phyloP scores from a whole-genome alignment of 2,797 vertebrate species.

The Microctenopoma lineatum region DNA sequence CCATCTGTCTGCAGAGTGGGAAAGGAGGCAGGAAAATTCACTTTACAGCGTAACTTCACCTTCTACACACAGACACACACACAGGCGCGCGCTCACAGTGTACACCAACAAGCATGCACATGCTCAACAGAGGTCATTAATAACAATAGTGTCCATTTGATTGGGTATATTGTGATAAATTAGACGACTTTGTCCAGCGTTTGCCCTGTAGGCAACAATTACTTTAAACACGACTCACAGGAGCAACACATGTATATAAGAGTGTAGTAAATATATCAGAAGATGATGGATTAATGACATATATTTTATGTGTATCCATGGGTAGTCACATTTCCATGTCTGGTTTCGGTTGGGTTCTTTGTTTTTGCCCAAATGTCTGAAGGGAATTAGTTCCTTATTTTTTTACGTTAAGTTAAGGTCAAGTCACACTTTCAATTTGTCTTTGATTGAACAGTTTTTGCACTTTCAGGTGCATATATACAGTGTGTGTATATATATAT shows the following conservation, averaged over 20 bases:
- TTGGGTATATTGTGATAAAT: slow-evolving; percentile 56
- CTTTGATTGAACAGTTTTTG: too few species aligned
- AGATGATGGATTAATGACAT: slow-evolving; percentile 2
- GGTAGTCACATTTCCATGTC: too few species aligned
- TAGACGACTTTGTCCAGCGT: slow-evolving; percentile 38
- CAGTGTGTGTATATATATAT: too few species aligned
- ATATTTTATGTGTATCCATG: neutral
- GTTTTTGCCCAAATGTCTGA: too few species aligned
- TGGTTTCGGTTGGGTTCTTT: too few species aligned
- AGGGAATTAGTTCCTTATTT: too few species aligned
- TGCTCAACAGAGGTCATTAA: slow-evolving; percentile 17
- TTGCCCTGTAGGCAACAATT: slow-evolving; percentile 46
- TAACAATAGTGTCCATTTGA: slow-evolving; percentile 19
- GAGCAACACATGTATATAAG: slow-evolving; percentile 8
- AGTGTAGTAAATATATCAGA: slow-evolving; percentile 7
- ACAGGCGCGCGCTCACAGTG: neutral
- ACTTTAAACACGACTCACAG: slow-evolving; percentile 44
- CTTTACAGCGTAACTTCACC: slow-evolving; percentile 20
- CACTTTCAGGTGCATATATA: too few species aligned
- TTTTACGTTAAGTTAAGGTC: too few species aligned
- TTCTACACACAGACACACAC: slow-evolving; percentile 2
- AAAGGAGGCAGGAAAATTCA: slow-evolving; percentile 7
- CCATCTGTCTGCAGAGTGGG: slow-evolving; percentile 21
- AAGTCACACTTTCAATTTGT: too few species aligned
- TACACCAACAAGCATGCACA: neutral